Evolutionary conservation across 2,113 vertebrate species (phyloP).

Genomic region (Carassius carassius): DNA sequence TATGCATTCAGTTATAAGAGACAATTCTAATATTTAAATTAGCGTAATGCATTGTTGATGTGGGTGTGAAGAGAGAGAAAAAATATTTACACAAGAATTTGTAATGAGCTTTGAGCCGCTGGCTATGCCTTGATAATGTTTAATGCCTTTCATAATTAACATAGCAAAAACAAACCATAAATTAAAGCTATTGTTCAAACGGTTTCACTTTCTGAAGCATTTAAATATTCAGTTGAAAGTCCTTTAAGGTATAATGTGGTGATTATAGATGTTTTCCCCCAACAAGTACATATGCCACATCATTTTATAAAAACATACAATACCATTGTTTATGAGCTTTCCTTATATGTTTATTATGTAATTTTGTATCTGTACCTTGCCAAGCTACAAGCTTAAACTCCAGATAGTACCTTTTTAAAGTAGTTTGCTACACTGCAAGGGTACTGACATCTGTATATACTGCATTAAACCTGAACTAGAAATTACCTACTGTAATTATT

Average conservation of each 20-base stretch:
- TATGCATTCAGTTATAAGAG: constrained; percentile 1
- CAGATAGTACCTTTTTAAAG: neutral
- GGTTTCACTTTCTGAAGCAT: neutral
- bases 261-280: neutral
- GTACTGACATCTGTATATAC: too few species aligned
- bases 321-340: neutral
- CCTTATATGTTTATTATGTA: neutral
- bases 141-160: constrained; percentile 17
- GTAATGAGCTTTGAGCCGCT: constrained; percentile 37
- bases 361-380: neutral
- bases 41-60: constrained; percentile 34
- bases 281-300: neutral
- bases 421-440: neutral
- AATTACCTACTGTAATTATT: neutral
- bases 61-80: constrained; percentile 42
- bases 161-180: neutral
- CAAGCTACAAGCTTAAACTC: neutral
- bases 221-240: neutral
- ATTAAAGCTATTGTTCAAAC: neutral
- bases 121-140: constrained; percentile 36
- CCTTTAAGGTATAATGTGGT: neutral
- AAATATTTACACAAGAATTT: constrained; percentile 54
- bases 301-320: neutral
- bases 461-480: neutral
- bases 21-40: constrained; percentile 38